Base-by-base conservation (phyloP, 2,797 vertebrate genomes). In the Tapera naevia region DNA sequence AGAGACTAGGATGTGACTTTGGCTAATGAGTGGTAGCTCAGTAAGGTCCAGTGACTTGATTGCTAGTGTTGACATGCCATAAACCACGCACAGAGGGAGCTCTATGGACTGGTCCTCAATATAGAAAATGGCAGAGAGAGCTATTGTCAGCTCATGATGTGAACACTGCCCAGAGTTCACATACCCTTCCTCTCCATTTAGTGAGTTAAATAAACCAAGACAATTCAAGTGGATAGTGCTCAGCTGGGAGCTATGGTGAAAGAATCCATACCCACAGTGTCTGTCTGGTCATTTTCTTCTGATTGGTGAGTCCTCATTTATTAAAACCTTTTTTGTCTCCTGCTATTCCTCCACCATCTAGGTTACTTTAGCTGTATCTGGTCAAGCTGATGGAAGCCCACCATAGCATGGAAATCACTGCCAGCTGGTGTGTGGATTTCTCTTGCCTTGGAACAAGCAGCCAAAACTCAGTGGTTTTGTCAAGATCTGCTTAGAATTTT, bases 261-360 rank as follows among this genome's bases (percentile, higher is more conserved):
- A 11, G 18, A 43, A 54, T 25, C 46, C n/a, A 5, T 5, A 7
- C 27, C 27, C 5, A 1, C 73, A 62, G 64, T 0, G 0, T 32
- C 41, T 60, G 3, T 11, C 0, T 0, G n/a, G 57, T 66, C 3
- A 17, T 43, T 86, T 67, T 19, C 46, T 66, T 75, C 66, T 19
- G 24, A 3, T 2, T 3, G 17, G 28, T 45, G 57, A 75, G 30
- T 46, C 22, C 51, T 39, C 18, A 60, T 43, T 66, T 51, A 43
- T 43, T 24, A 51, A 88, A 88, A 14, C 12, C 4, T 43, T 86
- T 43, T 16, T 21, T 83, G 17, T 3, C n/a, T 69, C 70, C 9
- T 0, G 3, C 21, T 57, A 2, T 60, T 84, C 53, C 50, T 57
- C 41, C 48, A 19, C 48, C 48, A 13, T 46, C 51, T 48, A 27